Evolutionary conservation across 2,888 invertebrate genomes (phyloP).

Genomic region (Ectemnius lituratus): DNA sequence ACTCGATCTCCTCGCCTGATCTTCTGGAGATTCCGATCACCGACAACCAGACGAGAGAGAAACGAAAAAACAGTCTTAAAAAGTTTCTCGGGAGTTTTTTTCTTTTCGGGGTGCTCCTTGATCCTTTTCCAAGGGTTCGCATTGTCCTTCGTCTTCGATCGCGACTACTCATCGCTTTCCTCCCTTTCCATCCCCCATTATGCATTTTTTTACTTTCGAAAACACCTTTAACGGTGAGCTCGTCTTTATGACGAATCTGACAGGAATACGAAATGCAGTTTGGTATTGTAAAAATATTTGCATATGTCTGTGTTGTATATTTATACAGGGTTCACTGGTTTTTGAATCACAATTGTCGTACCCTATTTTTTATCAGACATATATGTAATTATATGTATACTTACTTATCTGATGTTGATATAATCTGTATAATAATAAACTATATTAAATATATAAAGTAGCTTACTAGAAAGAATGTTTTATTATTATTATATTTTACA

Average conservation of each 20-base stretch:
- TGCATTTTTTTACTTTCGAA: constrained; percentile 12
- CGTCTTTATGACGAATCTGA: not conserved
- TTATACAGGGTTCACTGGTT: too few relatives aligned
- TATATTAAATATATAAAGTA: too few relatives aligned
- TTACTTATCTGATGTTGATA: too few relatives aligned
- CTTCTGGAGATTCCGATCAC: constrained; percentile 52
- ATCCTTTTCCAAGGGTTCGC: constrained; percentile 11
- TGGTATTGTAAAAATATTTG: too few relatives aligned
- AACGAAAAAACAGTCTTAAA: constrained; percentile 30
- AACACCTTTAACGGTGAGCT: constrained; percentile 20
- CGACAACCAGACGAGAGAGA: constrained; percentile 22
- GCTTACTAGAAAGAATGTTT: too few relatives aligned
- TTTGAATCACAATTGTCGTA: too few relatives aligned
- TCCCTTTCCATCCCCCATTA: constrained; percentile 19
- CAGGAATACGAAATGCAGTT: too few relatives aligned
- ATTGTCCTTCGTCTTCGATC: constrained; percentile 24
- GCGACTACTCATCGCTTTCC: constrained; percentile 2
- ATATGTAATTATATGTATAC: too few relatives aligned
- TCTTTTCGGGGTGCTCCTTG: constrained; percentile 38
- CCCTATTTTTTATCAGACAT: too few relatives aligned
- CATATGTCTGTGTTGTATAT: too few relatives aligned
- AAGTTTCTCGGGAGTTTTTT: constrained; percentile 22
- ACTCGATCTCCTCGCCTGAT: constrained; percentile 56
- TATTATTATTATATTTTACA: too few relatives aligned
- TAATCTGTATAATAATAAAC: too few relatives aligned